Evolutionary conservation across 30 jellyfish, hydroid and myxozoan species (phyloP).

Genomic region (Cassiopea xamachana): DNA sequence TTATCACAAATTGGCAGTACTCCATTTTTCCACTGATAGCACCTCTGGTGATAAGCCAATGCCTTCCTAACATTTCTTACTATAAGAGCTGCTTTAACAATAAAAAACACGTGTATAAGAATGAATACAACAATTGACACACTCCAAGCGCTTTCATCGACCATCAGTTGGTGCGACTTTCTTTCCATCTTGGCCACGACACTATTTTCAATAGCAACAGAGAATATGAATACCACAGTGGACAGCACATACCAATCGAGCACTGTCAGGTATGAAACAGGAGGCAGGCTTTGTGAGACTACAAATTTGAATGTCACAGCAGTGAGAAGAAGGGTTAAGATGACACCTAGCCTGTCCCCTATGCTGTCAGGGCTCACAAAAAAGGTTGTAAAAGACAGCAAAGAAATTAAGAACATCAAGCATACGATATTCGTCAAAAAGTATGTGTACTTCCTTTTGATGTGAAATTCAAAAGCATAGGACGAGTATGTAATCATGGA

Average conservation of each 20-base stretch:
- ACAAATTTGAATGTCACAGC: slow-evolving; percentile 91
- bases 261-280: slow-evolving; percentile 86
- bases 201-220: slow-evolving; percentile 84
- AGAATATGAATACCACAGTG: slow-evolving; percentile 81
- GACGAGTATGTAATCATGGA: slow-evolving; percentile 70
- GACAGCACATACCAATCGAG: slow-evolving; percentile 87
- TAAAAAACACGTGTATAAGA: slow-evolving; percentile 37
- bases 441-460: slow-evolving; percentile 74
- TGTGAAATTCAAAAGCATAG: slow-evolving; percentile 77
- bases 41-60: slow-evolving; percentile 51
- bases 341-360: slow-evolving; percentile 92
- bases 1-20: slow-evolving; percentile 60
- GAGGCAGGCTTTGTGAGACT: slow-evolving; percentile 92
- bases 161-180: not conserved
- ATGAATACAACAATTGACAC: slow-evolving; percentile 16
- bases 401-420: slow-evolving; percentile 84
- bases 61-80: slow-evolving; percentile 19
- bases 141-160: slow-evolving; percentile 52
- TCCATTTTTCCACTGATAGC: slow-evolving; percentile 74
- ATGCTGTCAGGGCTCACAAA: slow-evolving; percentile 70
- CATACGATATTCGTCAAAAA: slow-evolving; percentile 85
- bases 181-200: slow-evolving; percentile 61
- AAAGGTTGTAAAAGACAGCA: slow-evolving; percentile 89
- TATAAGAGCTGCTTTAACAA: slow-evolving; percentile 17
- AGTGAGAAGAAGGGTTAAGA: slow-evolving; percentile 84